Percentiles rank a stretch among this genome's conserved stretches.
Conservation (phyloP, 2,888 invertebrate species). For the Pandemis heparana region DNA sequence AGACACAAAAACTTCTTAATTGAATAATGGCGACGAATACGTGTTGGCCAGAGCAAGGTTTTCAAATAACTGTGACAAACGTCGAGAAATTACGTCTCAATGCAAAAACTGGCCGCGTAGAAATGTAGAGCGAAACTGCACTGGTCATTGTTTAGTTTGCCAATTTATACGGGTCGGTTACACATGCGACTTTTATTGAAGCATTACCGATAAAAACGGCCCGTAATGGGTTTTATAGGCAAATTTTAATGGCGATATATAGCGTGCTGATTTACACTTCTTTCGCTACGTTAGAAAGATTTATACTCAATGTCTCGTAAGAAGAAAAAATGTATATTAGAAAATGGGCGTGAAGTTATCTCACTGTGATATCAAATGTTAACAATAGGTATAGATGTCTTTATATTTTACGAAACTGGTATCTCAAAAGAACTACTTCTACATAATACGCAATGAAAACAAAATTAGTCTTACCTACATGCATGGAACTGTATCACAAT, state of each 20-base stretch:
- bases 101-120: constrained; percentile 79
- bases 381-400: neutral
- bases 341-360: neutral
- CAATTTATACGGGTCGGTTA: constrained; percentile 86
- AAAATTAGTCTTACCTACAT: neutral
- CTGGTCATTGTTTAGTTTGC: constrained; percentile 83
- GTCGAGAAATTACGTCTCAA: constrained; percentile 70
- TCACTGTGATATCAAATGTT: neutral
- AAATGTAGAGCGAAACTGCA: constrained; percentile 83
- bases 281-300: constrained; percentile 57
- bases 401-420: neutral
- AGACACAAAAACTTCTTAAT: constrained; percentile 60
- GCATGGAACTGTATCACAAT: neutral
- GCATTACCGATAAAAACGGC: constrained; percentile 83
- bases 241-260: constrained; percentile 80
- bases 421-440: neutral
- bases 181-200: constrained; percentile 84
- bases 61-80: constrained; percentile 83
- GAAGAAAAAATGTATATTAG: neutral
- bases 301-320: constrained; percentile 18
- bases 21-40: constrained; percentile 80
- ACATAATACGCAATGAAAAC: neutral
- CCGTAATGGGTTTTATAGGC: constrained; percentile 81
- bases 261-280: constrained; percentile 67
- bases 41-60: constrained; percentile 80